phyloP scores from a whole-genome alignment of 1,140 invertebrate species.

The Pachypsylla venusta region DNA sequence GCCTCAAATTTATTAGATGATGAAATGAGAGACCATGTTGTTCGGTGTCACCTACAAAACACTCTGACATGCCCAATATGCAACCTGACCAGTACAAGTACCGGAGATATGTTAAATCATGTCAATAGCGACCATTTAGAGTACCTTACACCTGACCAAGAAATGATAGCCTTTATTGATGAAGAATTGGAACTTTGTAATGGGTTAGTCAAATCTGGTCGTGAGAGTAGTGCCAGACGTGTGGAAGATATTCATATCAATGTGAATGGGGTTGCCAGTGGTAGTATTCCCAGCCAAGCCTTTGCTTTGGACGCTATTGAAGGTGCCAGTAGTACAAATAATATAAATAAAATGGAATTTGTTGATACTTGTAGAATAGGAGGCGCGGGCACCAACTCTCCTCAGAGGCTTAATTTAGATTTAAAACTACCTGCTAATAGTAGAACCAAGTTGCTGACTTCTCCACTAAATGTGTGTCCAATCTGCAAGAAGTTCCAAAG shows the following conservation, averaged over 20 bases:
- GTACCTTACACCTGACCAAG: constrained; percentile 50
- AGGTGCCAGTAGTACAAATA: neutral
- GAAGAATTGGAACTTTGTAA: constrained; percentile 29
- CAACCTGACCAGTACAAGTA: constrained; percentile 50
- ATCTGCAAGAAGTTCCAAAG: neutral
- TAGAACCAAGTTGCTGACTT: neutral
- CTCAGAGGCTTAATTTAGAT: constrained; percentile 5
- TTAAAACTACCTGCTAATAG: neutral
- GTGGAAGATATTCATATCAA: neutral
- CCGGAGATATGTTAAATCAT: constrained; percentile 56
- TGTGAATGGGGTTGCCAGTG: neutral
- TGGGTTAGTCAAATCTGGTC: neutral
- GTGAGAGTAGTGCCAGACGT: neutral
- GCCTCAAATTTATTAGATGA: constrained; percentile 59
- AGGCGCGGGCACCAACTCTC: neutral
- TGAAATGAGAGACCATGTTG: constrained; percentile 60
- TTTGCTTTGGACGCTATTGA: too few species aligned
- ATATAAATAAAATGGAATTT: neutral
- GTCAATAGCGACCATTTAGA: constrained; percentile 66
- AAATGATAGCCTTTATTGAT: constrained; percentile 36
- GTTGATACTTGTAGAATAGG: neutral
- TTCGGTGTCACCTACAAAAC: constrained; percentile 57
- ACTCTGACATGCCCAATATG: constrained; percentile 66
- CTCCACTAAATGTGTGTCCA: neutral
- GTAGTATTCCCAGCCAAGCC: too few species aligned